Base-by-base conservation (phyloP, 1,140 invertebrate species). In the Conus ventricosus region DNA sequence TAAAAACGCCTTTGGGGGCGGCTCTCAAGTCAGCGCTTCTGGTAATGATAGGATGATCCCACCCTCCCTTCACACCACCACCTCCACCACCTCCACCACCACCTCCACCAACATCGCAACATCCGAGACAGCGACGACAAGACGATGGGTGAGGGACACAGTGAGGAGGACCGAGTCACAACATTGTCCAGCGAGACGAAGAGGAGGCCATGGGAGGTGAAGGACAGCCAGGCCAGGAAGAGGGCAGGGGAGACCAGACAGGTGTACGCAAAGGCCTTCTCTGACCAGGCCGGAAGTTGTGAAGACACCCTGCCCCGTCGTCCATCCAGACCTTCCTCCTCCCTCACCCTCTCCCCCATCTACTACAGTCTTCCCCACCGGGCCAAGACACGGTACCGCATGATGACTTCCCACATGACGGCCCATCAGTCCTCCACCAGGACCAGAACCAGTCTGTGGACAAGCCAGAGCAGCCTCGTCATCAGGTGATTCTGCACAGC, bases 401-500 rank as follows among this genome's bases (percentile, higher is more conserved):
- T 91, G 91, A 54, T 88, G 91, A 71, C 75, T 86, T 5, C 82
- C 88, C 15, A 78, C 85, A 15, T 87, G 91, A 25, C 78, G 71
- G 85, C 89, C 15, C 86, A 91, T 27, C 88, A 10, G 87, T 90
- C 51, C 89, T 87, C 57, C 57, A 8, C 57, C 57, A 60, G 15
- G 57, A 15, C 57, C 57, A 60, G 57, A 15, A 8, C 89, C 51
- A 91, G 81, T 92, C 92, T 5, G 87, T 85, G 25, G 91, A 92
- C 6, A 89, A 90, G 17, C 85, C 87, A 8, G 91, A 91, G 23
- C 83, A 88, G 25, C 91, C 92, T n/a, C 85, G 92, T 76, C 94
- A 94, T 85, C 89, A 89, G 75, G 82, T 91, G n/a, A 93, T 94
- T 57, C 88, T 94, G 75, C 92, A 92, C 88, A 93, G 91, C 90